Percentiles rank a stretch among this genome's conserved stretches.
phyloP scores from a whole-genome alignment of 2,888 invertebrate genomes.

The Cylloceria caligata region DNA sequence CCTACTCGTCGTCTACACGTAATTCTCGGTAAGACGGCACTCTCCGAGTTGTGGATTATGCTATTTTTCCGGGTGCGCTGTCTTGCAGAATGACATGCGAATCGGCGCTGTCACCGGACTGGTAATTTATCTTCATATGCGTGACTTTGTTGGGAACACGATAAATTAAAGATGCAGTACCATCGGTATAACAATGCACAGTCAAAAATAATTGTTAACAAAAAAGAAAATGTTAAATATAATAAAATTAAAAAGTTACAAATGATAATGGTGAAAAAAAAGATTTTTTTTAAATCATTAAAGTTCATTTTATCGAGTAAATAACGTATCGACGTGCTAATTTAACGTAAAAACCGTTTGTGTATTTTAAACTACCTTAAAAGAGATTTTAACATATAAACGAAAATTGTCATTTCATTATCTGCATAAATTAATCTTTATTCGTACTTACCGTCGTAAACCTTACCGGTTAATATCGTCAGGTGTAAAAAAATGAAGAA shows the following conservation, averaged over 20 bases:
- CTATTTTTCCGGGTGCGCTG: slow-evolving; percentile 58
- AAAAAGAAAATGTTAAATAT: neutral
- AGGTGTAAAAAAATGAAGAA: no score
- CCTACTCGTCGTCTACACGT: slow-evolving; percentile 45
- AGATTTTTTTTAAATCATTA: no score
- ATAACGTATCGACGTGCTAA: no score
- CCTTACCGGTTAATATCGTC: no score
- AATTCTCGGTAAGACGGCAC: slow-evolving; percentile 43
- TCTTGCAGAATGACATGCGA: slow-evolving; percentile 38
- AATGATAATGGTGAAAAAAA: neutral
- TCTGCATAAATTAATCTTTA: no score
- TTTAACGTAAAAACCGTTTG: no score
- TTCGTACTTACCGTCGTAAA: no score
- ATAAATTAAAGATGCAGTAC: neutral
- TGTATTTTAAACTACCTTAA: no score
- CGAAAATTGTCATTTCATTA: no score
- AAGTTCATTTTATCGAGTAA: no score
- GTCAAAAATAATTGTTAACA: neutral
- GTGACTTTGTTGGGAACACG: slow-evolving; percentile 2
- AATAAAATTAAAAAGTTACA: neutral
- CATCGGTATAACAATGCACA: neutral
- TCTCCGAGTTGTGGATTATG: slow-evolving; percentile 6
- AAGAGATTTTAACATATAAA: no score
- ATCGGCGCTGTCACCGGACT: slow-evolving; percentile 21
- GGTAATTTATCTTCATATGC: neutral